These are phyloP conservation scores for Xylophagus ater DNA, from an alignment of 2,888 invertebrate species.

Conservation along the genomic window DNA sequence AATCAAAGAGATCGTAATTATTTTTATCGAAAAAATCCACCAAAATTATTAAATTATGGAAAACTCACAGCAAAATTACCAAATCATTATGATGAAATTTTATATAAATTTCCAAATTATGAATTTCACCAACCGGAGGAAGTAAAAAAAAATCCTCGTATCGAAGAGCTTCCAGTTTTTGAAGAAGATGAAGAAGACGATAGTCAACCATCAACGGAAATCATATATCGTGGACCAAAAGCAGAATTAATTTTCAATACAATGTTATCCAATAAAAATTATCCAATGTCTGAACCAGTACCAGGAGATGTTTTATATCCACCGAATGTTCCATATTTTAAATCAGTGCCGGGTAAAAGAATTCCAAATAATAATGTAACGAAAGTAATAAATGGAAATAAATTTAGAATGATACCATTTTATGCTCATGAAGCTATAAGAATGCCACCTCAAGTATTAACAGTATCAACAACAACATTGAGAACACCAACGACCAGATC, in stretches of 20 bases:
- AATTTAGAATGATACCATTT: constrained; percentile 28
- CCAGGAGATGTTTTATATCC: constrained; percentile 34
- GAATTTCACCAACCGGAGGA: no score
- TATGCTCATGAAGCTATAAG: constrained; percentile 33
- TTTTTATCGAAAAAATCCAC: no score
- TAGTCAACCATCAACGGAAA: constrained; percentile 5
- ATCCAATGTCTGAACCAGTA: constrained; percentile 36
- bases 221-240: constrained; percentile 29
- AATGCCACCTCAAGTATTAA: no score
- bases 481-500: neutral
- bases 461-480: constrained; percentile 3
- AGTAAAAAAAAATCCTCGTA: no score
- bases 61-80: no score
- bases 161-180: constrained; percentile 3
- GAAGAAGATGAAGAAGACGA: neutral
- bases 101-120: no score
- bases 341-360: constrained; percentile 22
- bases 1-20: no score
- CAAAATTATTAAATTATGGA: no score
- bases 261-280: constrained; percentile 28
- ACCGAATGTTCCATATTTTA: constrained; percentile 29
- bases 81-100: no score
- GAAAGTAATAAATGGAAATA: neutral
- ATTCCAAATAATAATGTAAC: neutral
- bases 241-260: constrained; percentile 33